These are phyloP conservation scores for Leuciscus waleckii DNA, from an alignment of 2,797 vertebrate species.

Conservation along the genomic window DNA sequence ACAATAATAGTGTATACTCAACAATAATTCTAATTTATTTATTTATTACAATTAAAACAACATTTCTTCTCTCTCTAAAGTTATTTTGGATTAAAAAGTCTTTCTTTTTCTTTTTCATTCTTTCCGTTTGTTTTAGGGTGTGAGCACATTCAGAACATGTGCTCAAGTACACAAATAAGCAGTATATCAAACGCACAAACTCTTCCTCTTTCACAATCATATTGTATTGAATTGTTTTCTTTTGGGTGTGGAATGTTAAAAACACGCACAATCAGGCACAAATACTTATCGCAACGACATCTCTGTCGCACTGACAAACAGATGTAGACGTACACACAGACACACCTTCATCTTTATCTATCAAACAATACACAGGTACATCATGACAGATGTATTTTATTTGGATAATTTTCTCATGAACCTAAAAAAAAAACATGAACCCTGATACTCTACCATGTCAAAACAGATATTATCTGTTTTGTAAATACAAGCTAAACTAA, in stretches of 20 bases:
- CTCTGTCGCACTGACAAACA: not conserved
- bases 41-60: not conserved
- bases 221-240: not conserved
- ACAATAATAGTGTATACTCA: too few species aligned
- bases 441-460: not conserved
- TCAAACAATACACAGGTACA: not conserved
- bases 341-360: constrained; percentile 13
- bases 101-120: not conserved
- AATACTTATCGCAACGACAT: constrained; percentile 13
- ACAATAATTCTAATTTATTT: not conserved
- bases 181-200: not conserved
- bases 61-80: not conserved
- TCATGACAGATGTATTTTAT: not conserved
- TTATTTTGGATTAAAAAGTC: not conserved
- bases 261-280: constrained; percentile 8
- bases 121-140: constrained; percentile 6
- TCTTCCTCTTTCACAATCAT: constrained; percentile 5
- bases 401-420: not conserved
- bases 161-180: not conserved
- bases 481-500: not conserved
- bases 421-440: not conserved
- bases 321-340: not conserved
- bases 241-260: constrained; percentile 24
- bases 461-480: not conserved
- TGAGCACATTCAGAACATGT: constrained; percentile 9